Evolutionary conservation across 1,140 invertebrate genomes (phyloP).

Genomic region (Nephotettix cincticeps): DNA sequence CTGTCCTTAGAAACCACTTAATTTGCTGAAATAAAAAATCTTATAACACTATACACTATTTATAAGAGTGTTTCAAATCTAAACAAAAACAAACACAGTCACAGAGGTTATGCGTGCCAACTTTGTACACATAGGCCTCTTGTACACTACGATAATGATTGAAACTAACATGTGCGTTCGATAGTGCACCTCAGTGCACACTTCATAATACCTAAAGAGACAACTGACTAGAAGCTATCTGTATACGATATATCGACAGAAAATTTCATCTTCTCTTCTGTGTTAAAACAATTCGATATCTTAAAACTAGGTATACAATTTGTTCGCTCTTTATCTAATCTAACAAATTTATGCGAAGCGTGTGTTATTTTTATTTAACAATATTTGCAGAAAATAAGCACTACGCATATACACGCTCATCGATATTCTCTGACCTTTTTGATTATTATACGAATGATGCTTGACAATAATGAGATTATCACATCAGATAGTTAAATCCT

Average conservation of each 20-base stretch:
- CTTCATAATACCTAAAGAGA: constrained; percentile 21
- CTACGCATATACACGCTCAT: constrained; percentile 1
- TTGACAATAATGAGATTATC: not conserved
- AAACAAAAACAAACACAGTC: constrained; percentile 19
- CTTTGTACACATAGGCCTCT: not conserved
- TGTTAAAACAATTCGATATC: not conserved
- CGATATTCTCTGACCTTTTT: not conserved
- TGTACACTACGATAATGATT: constrained; percentile 20
- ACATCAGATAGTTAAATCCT: not conserved
- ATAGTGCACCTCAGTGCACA: constrained; percentile 11
- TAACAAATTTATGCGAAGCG: constrained; percentile 25
- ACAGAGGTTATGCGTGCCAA: constrained; percentile 8
- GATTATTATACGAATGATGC: not conserved
- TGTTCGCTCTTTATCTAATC: constrained; percentile 7
- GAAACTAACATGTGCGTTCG: constrained; percentile 25
- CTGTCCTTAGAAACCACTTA: not conserved
- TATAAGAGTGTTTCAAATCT: constrained; percentile 20
- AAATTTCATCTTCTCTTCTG: not conserved
- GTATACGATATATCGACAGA: constrained; percentile 9
- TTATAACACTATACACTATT: constrained; percentile 29
- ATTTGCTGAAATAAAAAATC: constrained; percentile 2
- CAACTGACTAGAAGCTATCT: constrained; percentile 22
- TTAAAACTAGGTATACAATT: constrained; percentile 19
- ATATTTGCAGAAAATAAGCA: constrained; percentile 29
- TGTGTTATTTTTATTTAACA: constrained; percentile 19